Base-by-base conservation (phyloP, 2,113 vertebrate species). In the Camelus bactrianus region DNA sequence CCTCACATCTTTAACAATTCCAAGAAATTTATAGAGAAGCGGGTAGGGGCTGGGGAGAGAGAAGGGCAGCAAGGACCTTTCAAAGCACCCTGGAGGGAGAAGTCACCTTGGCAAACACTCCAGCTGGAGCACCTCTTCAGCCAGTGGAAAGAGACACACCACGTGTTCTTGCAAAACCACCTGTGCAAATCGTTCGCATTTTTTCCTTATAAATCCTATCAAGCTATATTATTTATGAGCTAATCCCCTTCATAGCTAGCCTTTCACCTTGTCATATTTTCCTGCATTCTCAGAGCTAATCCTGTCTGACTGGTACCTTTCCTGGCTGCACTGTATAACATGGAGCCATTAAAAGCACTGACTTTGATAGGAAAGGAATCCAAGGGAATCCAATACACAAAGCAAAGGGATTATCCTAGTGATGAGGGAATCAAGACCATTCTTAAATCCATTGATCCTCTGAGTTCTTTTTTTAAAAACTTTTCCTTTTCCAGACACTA, bases 211-310 rank as follows among this genome's bases (percentile, higher is more conserved):
- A 30, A 76, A 79, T 69, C 84, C 65, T 96, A n/a, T 85, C 96
- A 81, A 52, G 16, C 89, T 89, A 32, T 90, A 89, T 46, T 90
- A 92, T 95, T 97, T 96, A 96, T 95, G 72, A 96, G 62, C 42
- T 69, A 89, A 93, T 64, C 67, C 92, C 62, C 80, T 91, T 96
- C 92, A 75, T 6, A 96, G 80, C 75, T 94, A 94, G 88, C 42
- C 73, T 95, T 94, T 97, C 73, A 81, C 90, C 88, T 93, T 96
- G 87, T 90, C 87, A 80, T 67, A 94, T 89, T 95, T 95, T 83
- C 82, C 60, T 91, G 72, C 76, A 32, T 92, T 93, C 84, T 95
- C 88, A 60, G 83, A 92, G 65, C 17, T 65, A 73, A 95, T 58
- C 35, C 67, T 81, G 38, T 60, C 83, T 72, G 67, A 67, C 8